Base-by-base conservation (phyloP, 2,888 invertebrate genomes). In the Eilema sororculum region DNA sequence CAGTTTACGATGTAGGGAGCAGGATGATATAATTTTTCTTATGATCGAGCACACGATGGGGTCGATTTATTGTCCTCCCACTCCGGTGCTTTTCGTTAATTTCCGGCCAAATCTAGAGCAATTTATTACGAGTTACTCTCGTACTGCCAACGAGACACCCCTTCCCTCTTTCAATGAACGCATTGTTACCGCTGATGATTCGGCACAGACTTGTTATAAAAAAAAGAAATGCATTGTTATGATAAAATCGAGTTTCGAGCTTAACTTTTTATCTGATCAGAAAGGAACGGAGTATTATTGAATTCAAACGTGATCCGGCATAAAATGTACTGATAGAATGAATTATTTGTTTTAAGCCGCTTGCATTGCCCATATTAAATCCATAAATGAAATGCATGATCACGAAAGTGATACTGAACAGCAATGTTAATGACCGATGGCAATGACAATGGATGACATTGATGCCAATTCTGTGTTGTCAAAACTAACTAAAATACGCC, bases 21-120 rank as follows among this genome's bases (percentile, higher is more conserved):
- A 89, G 90, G 91, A 91, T 90, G 91, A 84, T 84, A 89, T 90
- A 89, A 89, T 89, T 89, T 87, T 87, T 87, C 85, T 89, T 85
- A 85, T 85, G 87, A 89, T 84, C 81, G 83, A 81, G 78, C 84
- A 84, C 81, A 85, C 80, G 85, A 85, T 83, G 82, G 88, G 89
- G 88, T 86, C 88, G 83, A 84, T 84, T 87, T 86, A 86, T 83
- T 84, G 86, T 83, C 85, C 87, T 84, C 89, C 89, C 91, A 91
- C 90, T 86, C 80, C 73, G 78, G 76, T 84, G 85, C 71, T 90
- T 91, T 91, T 89, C 83, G 87, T 88, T 88, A 88, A 88, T 90
- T 87, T 91, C 90, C 91, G 90, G 90, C 78, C 84, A 84, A 85
- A 87, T 89, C 84, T 86, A 88, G 85, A 86, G 74, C 89, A 89